Percentiles rank a stretch among this genome's conserved stretches.
Conservation (phyloP, 1,140 invertebrate species). For the Neodiprion lecontei region DNA sequence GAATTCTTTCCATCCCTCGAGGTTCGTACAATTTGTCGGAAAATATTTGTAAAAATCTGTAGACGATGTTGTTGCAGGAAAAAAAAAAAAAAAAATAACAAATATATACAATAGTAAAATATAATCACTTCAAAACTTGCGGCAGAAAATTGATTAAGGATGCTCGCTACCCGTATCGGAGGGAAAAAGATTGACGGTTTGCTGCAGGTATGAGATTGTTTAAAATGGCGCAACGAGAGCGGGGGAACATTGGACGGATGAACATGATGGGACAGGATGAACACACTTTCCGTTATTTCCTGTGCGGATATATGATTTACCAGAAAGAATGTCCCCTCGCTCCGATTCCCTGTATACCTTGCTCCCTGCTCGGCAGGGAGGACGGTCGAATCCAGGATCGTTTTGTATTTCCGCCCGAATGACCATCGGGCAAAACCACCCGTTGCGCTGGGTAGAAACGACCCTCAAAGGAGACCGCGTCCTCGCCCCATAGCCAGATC, state of each 20-base stretch:
- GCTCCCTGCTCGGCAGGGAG: constrained; percentile 21
- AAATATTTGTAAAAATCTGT: no score
- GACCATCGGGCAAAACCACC: constrained; percentile 39
- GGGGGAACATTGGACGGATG: constrained; percentile 2
- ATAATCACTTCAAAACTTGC: neutral
- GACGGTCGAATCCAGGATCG: constrained; percentile 22
- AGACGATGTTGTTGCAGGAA: no score
- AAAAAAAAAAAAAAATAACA: neutral
- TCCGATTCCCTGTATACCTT: constrained; percentile 21
- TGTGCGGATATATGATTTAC: constrained; percentile 6
- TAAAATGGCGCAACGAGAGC: neutral
- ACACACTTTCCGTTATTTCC: constrained; percentile 1
- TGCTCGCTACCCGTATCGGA: neutral
- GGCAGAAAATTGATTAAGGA: neutral
- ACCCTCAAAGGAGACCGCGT: constrained; percentile 59
- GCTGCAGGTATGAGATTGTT: no score
- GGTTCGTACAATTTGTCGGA: neutral
- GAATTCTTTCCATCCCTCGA: neutral
- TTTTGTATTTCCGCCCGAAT: constrained; percentile 58
- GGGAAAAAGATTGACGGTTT: no score
- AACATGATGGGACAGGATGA: neutral
- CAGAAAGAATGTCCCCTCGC: constrained; percentile 8
- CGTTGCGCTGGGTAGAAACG: constrained; percentile 1
- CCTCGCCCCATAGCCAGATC: constrained; percentile 16
- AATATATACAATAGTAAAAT: no score